Conservation (phyloP, 2,797 vertebrate genomes). For the Anguilla megastoma region DNA sequence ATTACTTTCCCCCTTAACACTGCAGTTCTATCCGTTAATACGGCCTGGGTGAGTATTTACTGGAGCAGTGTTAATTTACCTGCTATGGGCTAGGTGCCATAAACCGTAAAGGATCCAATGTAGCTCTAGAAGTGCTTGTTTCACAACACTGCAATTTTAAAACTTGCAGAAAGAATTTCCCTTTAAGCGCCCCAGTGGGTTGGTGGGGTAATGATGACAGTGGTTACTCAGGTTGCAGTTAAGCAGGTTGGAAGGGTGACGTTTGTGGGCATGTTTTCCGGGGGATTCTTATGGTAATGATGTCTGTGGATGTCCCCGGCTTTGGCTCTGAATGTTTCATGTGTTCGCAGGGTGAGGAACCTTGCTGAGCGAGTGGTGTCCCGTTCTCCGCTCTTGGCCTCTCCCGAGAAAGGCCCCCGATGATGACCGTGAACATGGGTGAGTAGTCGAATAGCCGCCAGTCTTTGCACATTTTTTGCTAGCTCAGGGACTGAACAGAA, state of each 20-base stretch:
- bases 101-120: neutral
- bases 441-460: conserved; percentile 45
- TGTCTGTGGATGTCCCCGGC: neutral
- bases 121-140: neutral
- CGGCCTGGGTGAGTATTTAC: neutral
- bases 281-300: conserved; percentile 38
- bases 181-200: neutral
- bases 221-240: neutral
- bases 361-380: conserved; percentile 63
- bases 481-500: neutral
- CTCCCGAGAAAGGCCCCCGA: conserved; percentile 74
- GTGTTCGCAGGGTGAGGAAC: conserved; percentile 62
- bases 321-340: conserved; percentile 11
- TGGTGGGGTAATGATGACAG: neutral
- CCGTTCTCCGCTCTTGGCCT: conserved; percentile 70
- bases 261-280: conserved; percentile 34
- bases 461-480: neutral
- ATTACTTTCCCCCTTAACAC: neutral
- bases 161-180: conserved; percentile 22
- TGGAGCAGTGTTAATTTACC: neutral
- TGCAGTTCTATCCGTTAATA: neutral
- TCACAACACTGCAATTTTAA: neutral
- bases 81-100: neutral
- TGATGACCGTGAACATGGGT: conserved; percentile 87
- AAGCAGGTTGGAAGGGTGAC: neutral